Percentiles rank a stretch among this genome's conserved stretches.
These are phyloP conservation scores for Trichomycterus rosablanca DNA, from an alignment of 2,113 vertebrate genomes.

Conservation along the genomic window DNA sequence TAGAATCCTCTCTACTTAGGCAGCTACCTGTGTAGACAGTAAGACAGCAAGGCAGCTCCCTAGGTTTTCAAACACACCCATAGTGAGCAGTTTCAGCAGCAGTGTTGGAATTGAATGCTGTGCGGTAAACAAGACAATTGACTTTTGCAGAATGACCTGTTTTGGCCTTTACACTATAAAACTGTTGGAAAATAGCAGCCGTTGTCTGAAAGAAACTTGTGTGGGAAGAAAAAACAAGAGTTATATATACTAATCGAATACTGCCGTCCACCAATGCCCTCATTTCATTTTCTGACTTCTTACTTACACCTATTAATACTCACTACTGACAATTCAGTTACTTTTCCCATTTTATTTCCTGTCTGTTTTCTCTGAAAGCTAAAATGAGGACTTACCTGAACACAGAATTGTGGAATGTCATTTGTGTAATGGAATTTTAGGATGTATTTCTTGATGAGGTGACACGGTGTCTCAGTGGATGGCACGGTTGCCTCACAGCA, in stretches of 20 bases:
- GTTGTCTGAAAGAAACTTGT: constrained; percentile 24
- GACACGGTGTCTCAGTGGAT: too few species aligned
- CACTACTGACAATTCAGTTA: constrained; percentile 1
- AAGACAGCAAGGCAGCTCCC: too few species aligned
- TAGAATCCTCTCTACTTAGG: too few species aligned
- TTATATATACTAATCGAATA: constrained; percentile 20
- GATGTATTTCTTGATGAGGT: too few species aligned
- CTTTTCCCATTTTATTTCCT: not conserved
- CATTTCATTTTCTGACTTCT: constrained; percentile 12
- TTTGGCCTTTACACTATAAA: constrained; percentile 10
- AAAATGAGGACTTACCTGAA: too few species aligned
- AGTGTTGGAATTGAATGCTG: not conserved
- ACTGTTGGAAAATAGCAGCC: constrained; percentile 32
- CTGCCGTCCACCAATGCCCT: constrained; percentile 11
- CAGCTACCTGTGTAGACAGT: too few species aligned
- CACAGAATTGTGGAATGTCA: too few species aligned
- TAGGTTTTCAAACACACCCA: too few species aligned
- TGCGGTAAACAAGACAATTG: not conserved
- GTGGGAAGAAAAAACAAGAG: constrained; percentile 30
- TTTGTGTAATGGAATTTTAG: too few species aligned
- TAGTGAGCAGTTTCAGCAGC: too few species aligned
- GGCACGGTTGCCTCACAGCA: too few species aligned
- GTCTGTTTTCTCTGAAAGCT: not conserved
- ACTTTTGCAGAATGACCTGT: constrained; percentile 11
- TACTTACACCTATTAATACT: not conserved